These are phyloP conservation scores for Phyto melanocephala DNA, from an alignment of 2,888 invertebrate species.

Conservation along the genomic window DNA sequence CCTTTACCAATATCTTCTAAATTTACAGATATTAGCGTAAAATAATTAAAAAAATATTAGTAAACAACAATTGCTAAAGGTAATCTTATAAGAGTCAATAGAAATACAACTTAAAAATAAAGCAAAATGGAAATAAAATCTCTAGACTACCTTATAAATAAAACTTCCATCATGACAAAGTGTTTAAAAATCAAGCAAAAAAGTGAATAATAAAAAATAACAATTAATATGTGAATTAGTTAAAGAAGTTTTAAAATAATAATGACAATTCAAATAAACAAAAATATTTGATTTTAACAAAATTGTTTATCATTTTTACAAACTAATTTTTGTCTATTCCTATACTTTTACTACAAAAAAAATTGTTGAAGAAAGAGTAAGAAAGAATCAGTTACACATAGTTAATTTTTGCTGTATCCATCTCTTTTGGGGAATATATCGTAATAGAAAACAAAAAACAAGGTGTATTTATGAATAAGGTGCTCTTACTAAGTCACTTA, in stretches of 20 bases:
- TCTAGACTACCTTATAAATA: not conserved
- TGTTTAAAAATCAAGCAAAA: too few species aligned
- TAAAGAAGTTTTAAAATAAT: too few species aligned
- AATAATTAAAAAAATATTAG: conserved; percentile 43
- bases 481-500: too few species aligned
- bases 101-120: not conserved
- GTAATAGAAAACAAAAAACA: too few species aligned
- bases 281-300: too few species aligned
- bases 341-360: conserved; percentile 3
- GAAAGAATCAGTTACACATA: not conserved
- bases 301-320: conserved; percentile 20
- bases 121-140: conserved; percentile 24
- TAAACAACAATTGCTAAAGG: conserved; percentile 52
- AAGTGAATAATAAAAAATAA: not conserved
- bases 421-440: conserved; percentile 20
- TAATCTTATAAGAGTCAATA: conserved; percentile 23
- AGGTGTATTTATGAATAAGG: too few species aligned
- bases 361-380: conserved; percentile 19
- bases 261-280: too few species aligned
- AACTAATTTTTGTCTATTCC: not conserved
- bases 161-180: too few species aligned
- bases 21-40: conserved; percentile 39
- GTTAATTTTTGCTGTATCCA: not conserved
- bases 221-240: too few species aligned
- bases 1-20: conserved; percentile 67